A percentile compares a stretch with the other conserved stretches of the same genome.
Evolutionary conservation across 2,797 vertebrate genomes (phyloP).

Genomic region (Lagodon rhomboides): DNA sequence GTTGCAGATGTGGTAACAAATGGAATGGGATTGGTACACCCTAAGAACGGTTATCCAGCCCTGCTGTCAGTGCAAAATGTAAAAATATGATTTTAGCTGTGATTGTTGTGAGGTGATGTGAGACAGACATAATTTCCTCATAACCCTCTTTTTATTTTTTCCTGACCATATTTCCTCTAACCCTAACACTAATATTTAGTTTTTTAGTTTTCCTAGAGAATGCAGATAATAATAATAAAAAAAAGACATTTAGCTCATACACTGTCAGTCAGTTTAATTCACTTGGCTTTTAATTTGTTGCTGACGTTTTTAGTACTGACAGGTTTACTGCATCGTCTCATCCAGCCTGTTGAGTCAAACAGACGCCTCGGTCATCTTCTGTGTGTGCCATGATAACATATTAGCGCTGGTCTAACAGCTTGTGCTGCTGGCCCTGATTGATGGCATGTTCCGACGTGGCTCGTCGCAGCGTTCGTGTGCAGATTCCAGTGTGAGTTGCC

Average conservation of each 20-base stretch:
- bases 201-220: slow-evolving; percentile 33
- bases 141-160: slow-evolving; percentile 18
- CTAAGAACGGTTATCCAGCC: slow-evolving; percentile 4
- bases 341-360: slow-evolving; percentile 41
- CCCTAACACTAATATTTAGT: background rate
- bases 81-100: slow-evolving; percentile 12
- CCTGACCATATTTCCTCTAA: slow-evolving; percentile 17
- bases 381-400: slow-evolving; percentile 38
- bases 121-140: background rate
- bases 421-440: slow-evolving; percentile 62
- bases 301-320: slow-evolving; percentile 7
- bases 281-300: slow-evolving; percentile 7
- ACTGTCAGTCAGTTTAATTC: slow-evolving; percentile 18
- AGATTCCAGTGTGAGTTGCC: slow-evolving; percentile 60
- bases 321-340: slow-evolving; percentile 18
- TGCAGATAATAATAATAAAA: slow-evolving; percentile 24
- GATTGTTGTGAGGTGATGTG: slow-evolving; percentile 7
- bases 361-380: slow-evolving; percentile 40
- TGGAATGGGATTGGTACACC: slow-evolving; percentile 18
- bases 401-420: slow-evolving; percentile 51
- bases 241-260: background rate
- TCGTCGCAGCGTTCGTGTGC: slow-evolving; percentile 54
- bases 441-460: slow-evolving; percentile 59
- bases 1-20: slow-evolving; percentile 38
- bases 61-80: slow-evolving; percentile 1